Conservation (phyloP, 1,140 invertebrate genomes). For the Anoplophora glabripennis region DNA sequence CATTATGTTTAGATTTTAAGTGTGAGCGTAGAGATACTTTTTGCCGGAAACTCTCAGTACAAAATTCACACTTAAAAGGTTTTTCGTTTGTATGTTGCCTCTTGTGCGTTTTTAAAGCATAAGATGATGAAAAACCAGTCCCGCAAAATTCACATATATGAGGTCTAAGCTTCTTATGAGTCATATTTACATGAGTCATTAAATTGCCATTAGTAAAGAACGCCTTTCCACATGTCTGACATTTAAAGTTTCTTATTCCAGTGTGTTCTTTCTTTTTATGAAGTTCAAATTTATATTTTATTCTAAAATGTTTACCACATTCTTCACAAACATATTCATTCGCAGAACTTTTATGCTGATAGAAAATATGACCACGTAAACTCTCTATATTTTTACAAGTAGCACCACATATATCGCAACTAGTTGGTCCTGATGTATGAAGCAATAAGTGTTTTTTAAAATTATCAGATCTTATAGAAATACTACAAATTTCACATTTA, state of each 20-base stretch:
- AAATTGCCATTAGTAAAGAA: slow-evolving; percentile 34
- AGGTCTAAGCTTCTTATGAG: slow-evolving; percentile 34
- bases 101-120: slow-evolving; percentile 32
- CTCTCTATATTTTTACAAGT: slow-evolving; percentile 37
- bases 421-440: slow-evolving; percentile 27
- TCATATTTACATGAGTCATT: slow-evolving; percentile 37
- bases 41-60: slow-evolving; percentile 35
- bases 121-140: slow-evolving; percentile 33
- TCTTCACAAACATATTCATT: slow-evolving; percentile 31
- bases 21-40: slow-evolving; percentile 34
- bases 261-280: slow-evolving; percentile 37
- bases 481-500: slow-evolving; percentile 28
- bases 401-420: slow-evolving; percentile 35
- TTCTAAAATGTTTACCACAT: slow-evolving; percentile 31
- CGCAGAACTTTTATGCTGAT: slow-evolving; percentile 29
- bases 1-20: slow-evolving; percentile 33
- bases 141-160: slow-evolving; percentile 35
- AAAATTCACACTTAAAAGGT: slow-evolving; percentile 34
- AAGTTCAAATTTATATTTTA: slow-evolving; percentile 28
- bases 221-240: slow-evolving; percentile 34
- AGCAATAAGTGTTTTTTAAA: slow-evolving; percentile 32
- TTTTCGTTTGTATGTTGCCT: slow-evolving; percentile 37
- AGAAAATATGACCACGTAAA: slow-evolving; percentile 34
- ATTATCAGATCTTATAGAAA: slow-evolving; percentile 26
- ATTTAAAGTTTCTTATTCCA: slow-evolving; percentile 32